These are phyloP conservation scores for Iguana delicatissima DNA, from an alignment of 2,797 vertebrate species.

Conservation along the genomic window DNA sequence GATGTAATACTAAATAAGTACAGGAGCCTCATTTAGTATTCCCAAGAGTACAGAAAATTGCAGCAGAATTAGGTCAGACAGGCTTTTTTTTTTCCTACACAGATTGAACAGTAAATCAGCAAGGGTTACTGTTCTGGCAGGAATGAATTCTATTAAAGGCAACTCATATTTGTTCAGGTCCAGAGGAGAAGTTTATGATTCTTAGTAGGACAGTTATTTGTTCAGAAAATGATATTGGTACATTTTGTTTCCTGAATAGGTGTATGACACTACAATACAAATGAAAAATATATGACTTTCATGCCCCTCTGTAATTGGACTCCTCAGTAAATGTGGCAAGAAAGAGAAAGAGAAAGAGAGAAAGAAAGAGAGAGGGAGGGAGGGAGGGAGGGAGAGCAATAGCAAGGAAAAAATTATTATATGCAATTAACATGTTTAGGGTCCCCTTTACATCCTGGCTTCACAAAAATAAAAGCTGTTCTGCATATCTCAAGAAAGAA, in stretches of 20 bases:
- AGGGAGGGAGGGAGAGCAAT: background rate
- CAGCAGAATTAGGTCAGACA: conserved; percentile 71
- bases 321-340: conserved; percentile 10
- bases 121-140: conserved; percentile 64
- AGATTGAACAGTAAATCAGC: conserved; percentile 72
- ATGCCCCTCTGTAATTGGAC: conserved; percentile 17
- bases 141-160: conserved; percentile 66
- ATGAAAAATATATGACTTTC: conserved; percentile 15
- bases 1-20: conserved; percentile 61
- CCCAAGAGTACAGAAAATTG: conserved; percentile 67
- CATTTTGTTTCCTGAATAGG: conserved; percentile 65
- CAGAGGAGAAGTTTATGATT: conserved; percentile 73
- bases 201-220: conserved; percentile 64
- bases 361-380: too few relatives aligned
- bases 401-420: conserved; percentile 24
- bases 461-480: conserved; percentile 9
- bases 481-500: background rate
- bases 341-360: too few relatives aligned
- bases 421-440: conserved; percentile 3
- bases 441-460: background rate
- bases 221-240: conserved; percentile 65
- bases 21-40: conserved; percentile 57
- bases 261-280: conserved; percentile 41
- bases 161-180: conserved; percentile 69
- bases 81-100: conserved; percentile 71